These are phyloP conservation scores for Neotoma lepida DNA, from an alignment of 2,113 vertebrate genomes.

Conservation along the genomic window DNA sequence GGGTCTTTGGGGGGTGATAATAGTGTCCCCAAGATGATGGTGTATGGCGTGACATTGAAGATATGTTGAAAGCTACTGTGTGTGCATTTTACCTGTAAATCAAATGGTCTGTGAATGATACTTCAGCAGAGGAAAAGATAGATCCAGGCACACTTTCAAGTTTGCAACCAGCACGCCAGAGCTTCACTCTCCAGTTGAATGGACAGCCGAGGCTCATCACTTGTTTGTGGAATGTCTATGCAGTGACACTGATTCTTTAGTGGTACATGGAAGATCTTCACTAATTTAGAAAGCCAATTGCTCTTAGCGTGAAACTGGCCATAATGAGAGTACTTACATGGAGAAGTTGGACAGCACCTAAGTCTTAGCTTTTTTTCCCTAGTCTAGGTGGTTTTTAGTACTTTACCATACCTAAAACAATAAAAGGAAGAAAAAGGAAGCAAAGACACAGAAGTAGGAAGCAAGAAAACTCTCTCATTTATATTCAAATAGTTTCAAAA, in stretches of 20 bases:
- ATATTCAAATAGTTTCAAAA: not conserved
- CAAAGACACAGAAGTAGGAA: too few relatives aligned
- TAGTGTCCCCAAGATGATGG: not conserved
- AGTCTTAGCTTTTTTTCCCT: not conserved
- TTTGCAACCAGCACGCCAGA: too few relatives aligned
- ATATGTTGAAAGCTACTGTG: not conserved
- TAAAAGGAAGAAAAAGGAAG: too few relatives aligned
- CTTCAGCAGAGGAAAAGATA: not conserved
- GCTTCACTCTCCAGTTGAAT: too few relatives aligned
- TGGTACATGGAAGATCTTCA: not conserved
- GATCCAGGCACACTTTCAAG: not conserved
- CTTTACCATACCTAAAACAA: not conserved
- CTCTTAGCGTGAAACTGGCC: not conserved
- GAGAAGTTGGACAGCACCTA: not conserved
- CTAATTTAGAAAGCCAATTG: not conserved
- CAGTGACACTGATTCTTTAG: not conserved
- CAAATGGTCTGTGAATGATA: not conserved
- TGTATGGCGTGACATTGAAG: not conserved
- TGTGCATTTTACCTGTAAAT: not conserved
- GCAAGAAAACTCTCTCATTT: too few relatives aligned
- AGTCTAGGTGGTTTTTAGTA: not conserved
- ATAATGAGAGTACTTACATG: not conserved
- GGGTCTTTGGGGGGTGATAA: not conserved
- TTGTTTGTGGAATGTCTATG: not conserved
- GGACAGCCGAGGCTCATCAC: not conserved